These are phyloP conservation scores for Sarcophaga caerulescens DNA, from an alignment of 2,888 invertebrate species.

Conservation along the genomic window DNA sequence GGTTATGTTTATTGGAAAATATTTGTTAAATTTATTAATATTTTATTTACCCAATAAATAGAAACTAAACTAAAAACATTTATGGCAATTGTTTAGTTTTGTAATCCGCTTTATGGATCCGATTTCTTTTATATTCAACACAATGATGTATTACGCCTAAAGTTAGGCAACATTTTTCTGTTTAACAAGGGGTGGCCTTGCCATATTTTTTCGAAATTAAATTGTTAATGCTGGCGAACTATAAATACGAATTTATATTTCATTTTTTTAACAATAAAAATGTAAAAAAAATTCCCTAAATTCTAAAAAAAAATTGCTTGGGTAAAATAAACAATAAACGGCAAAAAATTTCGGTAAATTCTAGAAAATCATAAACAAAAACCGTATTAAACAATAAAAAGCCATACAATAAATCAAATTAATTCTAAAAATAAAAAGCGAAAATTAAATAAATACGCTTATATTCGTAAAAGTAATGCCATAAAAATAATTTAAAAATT, in stretches of 20 bases:
- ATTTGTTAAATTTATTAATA: constrained; percentile 9
- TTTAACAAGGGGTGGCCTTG: no score
- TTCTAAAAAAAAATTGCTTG: background rate
- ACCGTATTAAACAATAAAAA: no score
- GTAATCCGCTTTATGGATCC: background rate
- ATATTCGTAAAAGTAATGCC: no score
- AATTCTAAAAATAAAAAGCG: no score
- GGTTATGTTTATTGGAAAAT: background rate
- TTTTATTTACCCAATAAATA: background rate
- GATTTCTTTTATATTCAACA: background rate
- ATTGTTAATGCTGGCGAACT: background rate
- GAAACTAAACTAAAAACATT: background rate
- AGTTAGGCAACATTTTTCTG: constrained; percentile 28
- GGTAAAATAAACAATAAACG: no score
- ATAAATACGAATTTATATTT: background rate
- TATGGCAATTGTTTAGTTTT: background rate
- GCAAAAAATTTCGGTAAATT: no score
- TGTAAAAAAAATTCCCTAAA: background rate
- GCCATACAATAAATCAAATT: no score
- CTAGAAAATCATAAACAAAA: no score
- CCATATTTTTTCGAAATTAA: background rate
- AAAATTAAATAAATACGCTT: no score
- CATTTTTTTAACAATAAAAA: background rate
- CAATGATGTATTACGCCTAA: background rate
- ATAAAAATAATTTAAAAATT: no score